Evolutionary conservation across 2,797 vertebrate genomes (phyloP), one percentile per base, ranked within the genome.

Genomic region (Brachymystax lenok): DNA sequence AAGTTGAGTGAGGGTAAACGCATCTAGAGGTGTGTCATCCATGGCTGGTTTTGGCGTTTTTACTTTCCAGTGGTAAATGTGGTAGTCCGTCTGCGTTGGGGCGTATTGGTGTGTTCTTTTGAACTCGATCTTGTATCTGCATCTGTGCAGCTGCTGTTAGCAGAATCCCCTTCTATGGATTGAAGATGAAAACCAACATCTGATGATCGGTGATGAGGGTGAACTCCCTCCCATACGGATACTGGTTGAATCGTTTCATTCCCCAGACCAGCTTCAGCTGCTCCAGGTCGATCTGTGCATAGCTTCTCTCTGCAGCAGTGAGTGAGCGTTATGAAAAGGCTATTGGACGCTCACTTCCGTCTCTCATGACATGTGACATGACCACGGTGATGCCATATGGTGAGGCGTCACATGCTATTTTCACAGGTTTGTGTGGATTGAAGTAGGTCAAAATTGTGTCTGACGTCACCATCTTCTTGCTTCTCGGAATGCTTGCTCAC

Each of bases 401-500:
- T 77, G 83, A 91, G 85, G 84, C n/a, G 0, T 93, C 46, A 13
- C 46, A 50, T 50, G 87, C 79, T 88, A 90, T 91, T 90, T 84
- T 92, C 83, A 92, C 89, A 91, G 89, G 74, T 82, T 90, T 83
- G 81, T 83, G 82, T 77, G 84, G 89, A 88, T 89, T 86, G 87
- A 85, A 86, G 87, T 68, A 75, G 63, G 16, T 80, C 86, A 61
- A 83, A 0, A 69, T 3, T 69, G 46, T 50, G 46, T 50, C 66
- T 28, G 74, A 75, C 1, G 35, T 75, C 27, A 75, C 46, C 64
- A 69, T 17, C 33, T 7, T 52, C 14, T 76, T 69, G 74, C 50
- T 21, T 75, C 21, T 16, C 28, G 12, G n/a, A 69, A 75, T 5
- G 27, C 66, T n/a, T 35, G 14, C 5, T 33, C 27, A 56, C 74